phyloP scores from a whole-genome alignment of 2,888 invertebrate genomes.

The Tachina grossa region DNA sequence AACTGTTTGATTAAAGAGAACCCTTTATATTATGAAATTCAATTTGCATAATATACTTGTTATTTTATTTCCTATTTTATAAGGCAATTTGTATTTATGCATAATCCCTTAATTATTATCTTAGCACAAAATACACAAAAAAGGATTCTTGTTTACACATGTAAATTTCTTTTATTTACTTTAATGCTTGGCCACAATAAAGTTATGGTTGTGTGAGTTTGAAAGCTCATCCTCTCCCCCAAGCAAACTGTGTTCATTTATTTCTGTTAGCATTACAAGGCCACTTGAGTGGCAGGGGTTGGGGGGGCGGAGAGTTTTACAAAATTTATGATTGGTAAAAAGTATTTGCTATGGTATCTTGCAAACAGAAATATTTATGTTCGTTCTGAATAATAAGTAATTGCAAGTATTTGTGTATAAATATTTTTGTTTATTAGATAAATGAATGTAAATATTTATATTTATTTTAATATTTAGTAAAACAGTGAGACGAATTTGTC shows the following conservation, averaged over 20 bases:
- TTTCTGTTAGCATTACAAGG: slow-evolving; percentile 4
- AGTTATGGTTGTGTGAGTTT: slow-evolving; percentile 28
- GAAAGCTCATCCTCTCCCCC: background rate
- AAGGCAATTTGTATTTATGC: background rate
- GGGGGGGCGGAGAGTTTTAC: background rate
- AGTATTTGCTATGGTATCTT: background rate
- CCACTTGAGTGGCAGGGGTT: background rate
- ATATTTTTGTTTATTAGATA: slow-evolving; percentile 30
- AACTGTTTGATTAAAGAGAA: background rate
- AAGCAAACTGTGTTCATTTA: background rate
- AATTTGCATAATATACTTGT: background rate
- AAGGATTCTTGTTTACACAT: slow-evolving; percentile 29
- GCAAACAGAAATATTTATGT: slow-evolving; percentile 6
- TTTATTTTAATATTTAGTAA: slow-evolving; percentile 8
- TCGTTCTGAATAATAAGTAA: background rate
- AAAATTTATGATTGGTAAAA: slow-evolving; percentile 24
- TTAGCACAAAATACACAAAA: slow-evolving; percentile 5
- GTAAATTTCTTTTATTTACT: slow-evolving; percentile 32
- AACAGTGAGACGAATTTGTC: background rate
- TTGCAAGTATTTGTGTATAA: background rate
- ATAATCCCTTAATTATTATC: slow-evolving; percentile 24
- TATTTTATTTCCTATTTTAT: background rate
- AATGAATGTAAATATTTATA: slow-evolving; percentile 41
- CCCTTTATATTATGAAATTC: background rate
- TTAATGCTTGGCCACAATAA: slow-evolving; percentile 48